Base-by-base conservation (phyloP, 2,113 vertebrate species). In the human (Homo sapiens) region DNA sequence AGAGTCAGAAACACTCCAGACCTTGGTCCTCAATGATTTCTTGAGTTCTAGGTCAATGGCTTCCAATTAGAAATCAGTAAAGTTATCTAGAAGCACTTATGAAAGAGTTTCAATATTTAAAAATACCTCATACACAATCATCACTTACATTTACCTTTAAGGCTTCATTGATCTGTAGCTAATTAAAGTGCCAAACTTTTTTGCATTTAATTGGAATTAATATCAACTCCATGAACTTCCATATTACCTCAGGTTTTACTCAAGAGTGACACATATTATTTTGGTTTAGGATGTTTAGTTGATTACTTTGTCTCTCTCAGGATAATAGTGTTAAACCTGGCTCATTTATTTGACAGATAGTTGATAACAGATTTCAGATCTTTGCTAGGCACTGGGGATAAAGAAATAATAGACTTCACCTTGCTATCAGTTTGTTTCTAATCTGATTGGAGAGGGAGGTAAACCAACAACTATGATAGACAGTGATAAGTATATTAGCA, bases 71-170 rank as follows among this genome's bases (percentile, higher is more conserved):
- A 10, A 86, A 84, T 68, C 30, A 80, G 64, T 32, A 66, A 85
- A 85, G 6, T 38, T 61, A 76, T 20, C 6, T 35, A 30, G 61
- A 94, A 78, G 7, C 12, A 88, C 87, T 89, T 25, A 59, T 32
- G 23, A 88, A 32, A 35, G 59, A 50, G 70, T 66, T 73, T 80
- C 3, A 78, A 55, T 59, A 52, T 68, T 90, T 90, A 6, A 82
- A 80, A 93, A 59, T 27, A 75, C 27, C 9, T 73, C 45, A 89
- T 86, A 22, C 1, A 45, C 11, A 78, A 50, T 91, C 35, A 91
- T 61, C 32, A 95, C 43, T 95, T 81, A 70, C 30, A 95, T 38
- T 95, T 81, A 70, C 16, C 30, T 83, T 35, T 64, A 88, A 90
- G 70, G 4, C 20, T 40, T 61, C 27, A 83, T 70, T 82, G 83